Evolutionary conservation across 2,797 vertebrate species (phyloP), one percentile per base, ranked within the genome.

Genomic region (Furcifer pardalis): DNA sequence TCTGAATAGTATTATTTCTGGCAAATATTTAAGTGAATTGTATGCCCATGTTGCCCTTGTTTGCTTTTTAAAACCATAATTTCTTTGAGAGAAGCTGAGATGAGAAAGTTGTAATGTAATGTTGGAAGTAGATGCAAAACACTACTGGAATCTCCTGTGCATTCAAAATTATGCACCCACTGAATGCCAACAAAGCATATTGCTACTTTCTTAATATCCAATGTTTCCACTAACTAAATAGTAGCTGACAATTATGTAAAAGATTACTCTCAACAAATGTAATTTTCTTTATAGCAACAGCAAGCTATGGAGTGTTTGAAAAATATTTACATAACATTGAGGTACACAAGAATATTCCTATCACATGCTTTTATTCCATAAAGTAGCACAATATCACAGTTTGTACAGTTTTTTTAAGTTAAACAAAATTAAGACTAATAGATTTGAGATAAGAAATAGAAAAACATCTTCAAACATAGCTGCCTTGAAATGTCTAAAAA

Each of bases 191-290:
- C 82, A 86, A 77, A 89, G 65, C 86, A 78, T 49, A 2, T 56
- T 86, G 81, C 46, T 89, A 69, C 71, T 84, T 83, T 60, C 84
- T 88, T 87, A 81, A 78, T 90, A 75, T 74, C 2, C 40, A 66
- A 91, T 78, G 62, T 85, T 90, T 93, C 88, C 91, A 73, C 84
- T 75, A 71, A 85, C 30, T 81, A 81, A 78, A 25, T 88, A 72
- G 77, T 83, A 93, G 92, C 86, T 91, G 91, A 63, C 85, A 88
- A 82, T 87, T 92, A 81, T 90, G 78, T 94, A 37, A 85, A 92
- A 87, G 49, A 59, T 42, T 87, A 83, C 87, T 91, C 60, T 66
- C 77, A 46, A 84, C 77, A 87, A 87, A 90, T 78, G 78, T 15
- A 32, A 77, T 93, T 93, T 92, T 77, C 89, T 81, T 94, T 85